Evolutionary conservation across 2,113 vertebrate species (phyloP).

Genomic region (Neofelis nebulosa): DNA sequence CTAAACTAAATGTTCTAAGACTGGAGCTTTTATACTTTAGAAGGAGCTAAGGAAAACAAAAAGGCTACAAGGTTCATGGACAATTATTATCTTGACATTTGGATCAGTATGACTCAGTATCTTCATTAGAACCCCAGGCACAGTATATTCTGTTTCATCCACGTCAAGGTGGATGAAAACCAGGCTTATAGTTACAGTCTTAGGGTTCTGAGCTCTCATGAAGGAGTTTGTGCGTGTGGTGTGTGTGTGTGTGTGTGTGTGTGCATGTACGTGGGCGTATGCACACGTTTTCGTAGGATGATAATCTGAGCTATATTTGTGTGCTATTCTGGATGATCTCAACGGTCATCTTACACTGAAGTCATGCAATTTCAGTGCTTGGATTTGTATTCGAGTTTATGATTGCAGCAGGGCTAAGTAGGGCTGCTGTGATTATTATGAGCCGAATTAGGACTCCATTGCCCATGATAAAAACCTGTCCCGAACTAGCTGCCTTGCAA

Average conservation of each 20-base stretch:
- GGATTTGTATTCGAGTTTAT: background rate
- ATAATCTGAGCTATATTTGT: background rate
- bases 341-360: background rate
- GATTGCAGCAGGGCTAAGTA: background rate
- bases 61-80: background rate
- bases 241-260: background rate
- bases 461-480: background rate
- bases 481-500: background rate
- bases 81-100: background rate
- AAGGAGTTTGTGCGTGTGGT: background rate
- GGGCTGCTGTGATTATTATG: background rate
- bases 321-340: background rate
- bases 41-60: background rate
- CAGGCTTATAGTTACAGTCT: rapidly evolving
- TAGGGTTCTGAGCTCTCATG: background rate
- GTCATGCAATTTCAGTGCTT: background rate
- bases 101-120: background rate
- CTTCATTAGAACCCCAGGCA: background rate
- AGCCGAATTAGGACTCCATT: background rate
- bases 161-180: background rate
- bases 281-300: background rate
- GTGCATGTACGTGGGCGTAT: rapidly evolving
- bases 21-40: background rate
- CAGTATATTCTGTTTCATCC: background rate
- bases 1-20: background rate